Base-by-base conservation (phyloP, 2,888 invertebrate genomes). In the Chrysolina haemoptera region DNA sequence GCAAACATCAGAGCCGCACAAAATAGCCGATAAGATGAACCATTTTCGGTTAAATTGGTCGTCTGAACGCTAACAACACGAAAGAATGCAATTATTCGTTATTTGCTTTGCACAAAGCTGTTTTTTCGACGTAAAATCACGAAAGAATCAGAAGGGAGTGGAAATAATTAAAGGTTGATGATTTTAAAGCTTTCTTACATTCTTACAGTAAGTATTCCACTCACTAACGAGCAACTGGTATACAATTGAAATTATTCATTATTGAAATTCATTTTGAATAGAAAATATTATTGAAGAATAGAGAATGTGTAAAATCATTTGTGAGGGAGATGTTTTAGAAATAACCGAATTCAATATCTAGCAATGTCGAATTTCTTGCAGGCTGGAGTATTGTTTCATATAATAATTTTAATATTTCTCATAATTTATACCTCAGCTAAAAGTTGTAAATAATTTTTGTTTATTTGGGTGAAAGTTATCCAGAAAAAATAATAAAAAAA, bases 41-140 rank as follows among this genome's bases (percentile, higher is more conserved):
- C 27, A 35, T 67, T 67, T 22, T 41, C 20, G 53, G 14, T 14
- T 9, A 55, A 67, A 53, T 67, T 67, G 53, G 55, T 67, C 40
- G 53, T 67, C 40, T 53, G n/a, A 67, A 35, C 53, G 27, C 66
- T 18, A 50, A 67, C 66, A 41, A 48, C 67, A 67, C 67, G 67
- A 48, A 67, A 48, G 14, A 40, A 67, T 40, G 40, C 53, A 20
- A 20, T 67, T 67, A 41, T 20, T 53, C 40, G 16, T 16, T 55
- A 53, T 27, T 27, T 20, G 40, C 53, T 40, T 14, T 11, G 16
- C 53, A 18, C 18, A 40, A 53, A 53, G 16, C 20, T 12, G n/a
- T 67, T 67, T 67, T 16, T 9, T 35, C 53, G 16, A 53, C 18
- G 16, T n/a, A 66, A 53, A 66, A 48, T 22, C 27, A 22, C 50